Evolutionary conservation across 2,888 invertebrate species (phyloP), one percentile per base, ranked within the genome.

Genomic region (Athripsodes cinereus): DNA sequence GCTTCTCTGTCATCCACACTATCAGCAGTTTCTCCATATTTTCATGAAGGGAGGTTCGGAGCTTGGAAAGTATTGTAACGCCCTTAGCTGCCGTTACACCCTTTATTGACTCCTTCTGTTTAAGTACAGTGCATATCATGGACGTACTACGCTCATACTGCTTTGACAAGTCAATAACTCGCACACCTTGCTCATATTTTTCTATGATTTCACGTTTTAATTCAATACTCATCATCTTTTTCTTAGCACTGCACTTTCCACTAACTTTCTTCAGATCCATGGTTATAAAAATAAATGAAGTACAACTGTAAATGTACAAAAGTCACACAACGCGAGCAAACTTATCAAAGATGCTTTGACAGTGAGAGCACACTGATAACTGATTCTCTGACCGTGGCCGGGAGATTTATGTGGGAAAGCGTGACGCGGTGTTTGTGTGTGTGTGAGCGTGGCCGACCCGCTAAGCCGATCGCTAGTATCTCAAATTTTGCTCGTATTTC

Each of bases 1-100:
- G 61, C 58, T 60, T 65, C 57, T 65, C 63, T 26, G 57, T 63
- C 50, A 64, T 57, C 64, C 62, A 64, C 52, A 63, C 57, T 46
- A 63, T 35, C 26, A 64, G 60, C 48, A 63, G 55, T 47, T 63
- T 64, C 53, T 63, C 62, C 55, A 63, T 55, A 13, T 61, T 54
- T 61, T 64, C 61, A 18, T 56, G 49, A 51, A 62, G 18, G 53
- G 51, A 52, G 18, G 58, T 55, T 34, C 63, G 58, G n/a, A 48
- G 61, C 57, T 65, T 64, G 10, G 62, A 64, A 31, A 63, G 18
- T 53, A 52, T 64, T 35, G 55, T 64, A 52, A 61, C 52, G 48
- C 63, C 62, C 46, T 64, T 64, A 35, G 63, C 64, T 55, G 59
- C 22, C 26, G 51, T 34, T 57, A 62, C 10, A 18, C 53, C 55